Evolutionary conservation across 2,888 invertebrate genomes (phyloP).

Genomic region (Scaptodrosophila latifasciaeformis): DNA sequence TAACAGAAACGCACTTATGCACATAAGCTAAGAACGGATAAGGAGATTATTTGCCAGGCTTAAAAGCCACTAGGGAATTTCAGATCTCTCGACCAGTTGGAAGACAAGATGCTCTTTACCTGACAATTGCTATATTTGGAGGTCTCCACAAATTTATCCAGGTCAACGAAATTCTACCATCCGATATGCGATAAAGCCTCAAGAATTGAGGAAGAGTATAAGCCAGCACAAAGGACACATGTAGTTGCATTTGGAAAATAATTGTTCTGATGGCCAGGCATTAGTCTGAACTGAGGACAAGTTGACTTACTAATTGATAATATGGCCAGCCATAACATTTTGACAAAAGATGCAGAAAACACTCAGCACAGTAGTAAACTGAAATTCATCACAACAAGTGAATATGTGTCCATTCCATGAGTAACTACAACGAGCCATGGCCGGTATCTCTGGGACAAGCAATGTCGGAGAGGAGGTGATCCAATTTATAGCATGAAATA

Average conservation of each 20-base stretch:
- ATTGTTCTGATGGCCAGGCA: constrained; percentile 57
- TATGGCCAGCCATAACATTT: constrained; percentile 14
- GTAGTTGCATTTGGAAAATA: too few relatives aligned
- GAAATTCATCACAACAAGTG: constrained; percentile 49
- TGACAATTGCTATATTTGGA: too few relatives aligned
- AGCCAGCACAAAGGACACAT: too few relatives aligned
- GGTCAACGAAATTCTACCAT: too few relatives aligned
- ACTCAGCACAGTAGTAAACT: constrained; percentile 38
- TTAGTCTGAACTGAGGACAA: constrained; percentile 50
- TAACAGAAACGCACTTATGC: constrained; percentile 8
- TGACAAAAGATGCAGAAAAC: neutral
- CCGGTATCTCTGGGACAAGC: neutral
- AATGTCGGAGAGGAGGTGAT: neutral
- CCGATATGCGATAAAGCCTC: too few relatives aligned
- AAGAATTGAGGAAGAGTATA: too few relatives aligned
- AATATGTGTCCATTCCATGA: neutral
- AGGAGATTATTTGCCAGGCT: neutral
- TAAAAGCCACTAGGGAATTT: too few relatives aligned
- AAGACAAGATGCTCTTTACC: too few relatives aligned
- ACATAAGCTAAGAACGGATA: constrained; percentile 1
- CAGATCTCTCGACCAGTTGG: too few relatives aligned
- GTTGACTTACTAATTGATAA: constrained; percentile 53
- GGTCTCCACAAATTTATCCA: too few relatives aligned
- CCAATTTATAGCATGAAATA: constrained; percentile 48
- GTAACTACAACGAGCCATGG: constrained; percentile 11